Conservation (phyloP, 1,140 invertebrate genomes). For the Coenobita brevimanus region DNA sequence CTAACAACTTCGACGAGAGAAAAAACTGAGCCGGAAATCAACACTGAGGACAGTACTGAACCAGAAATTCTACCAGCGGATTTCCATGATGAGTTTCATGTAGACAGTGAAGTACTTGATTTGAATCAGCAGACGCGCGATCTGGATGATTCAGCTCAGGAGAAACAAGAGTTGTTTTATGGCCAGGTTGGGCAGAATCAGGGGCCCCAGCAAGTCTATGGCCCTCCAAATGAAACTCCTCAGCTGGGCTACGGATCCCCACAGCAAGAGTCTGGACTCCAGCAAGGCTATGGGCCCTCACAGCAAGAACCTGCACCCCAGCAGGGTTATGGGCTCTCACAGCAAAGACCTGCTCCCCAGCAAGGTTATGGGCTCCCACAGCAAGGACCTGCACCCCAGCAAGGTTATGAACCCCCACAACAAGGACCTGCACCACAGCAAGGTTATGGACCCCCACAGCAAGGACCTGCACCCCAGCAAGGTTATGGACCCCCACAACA, state of each 20-base stretch:
- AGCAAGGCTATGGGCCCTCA: not conserved
- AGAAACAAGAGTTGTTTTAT: not conserved
- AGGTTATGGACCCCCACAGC: not conserved
- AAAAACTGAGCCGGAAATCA: too few relatives aligned
- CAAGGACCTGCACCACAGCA: not conserved
- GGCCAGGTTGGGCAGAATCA: not conserved
- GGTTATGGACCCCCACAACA: not conserved
- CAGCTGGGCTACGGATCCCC: not conserved
- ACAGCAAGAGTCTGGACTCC: not conserved
- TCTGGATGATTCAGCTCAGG: not conserved
- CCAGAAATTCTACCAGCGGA: too few relatives aligned
- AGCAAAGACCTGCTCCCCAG: too few relatives aligned
- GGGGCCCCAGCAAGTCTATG: slow-evolving; percentile 14
- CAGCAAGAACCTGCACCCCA: not conserved
- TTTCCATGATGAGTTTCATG: too few relatives aligned
- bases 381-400: not conserved
- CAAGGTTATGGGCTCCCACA: not conserved
- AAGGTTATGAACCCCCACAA: not conserved
- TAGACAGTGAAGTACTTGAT: too few relatives aligned
- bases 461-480: not conserved
- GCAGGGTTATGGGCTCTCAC: not conserved
- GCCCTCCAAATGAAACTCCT: not conserved
- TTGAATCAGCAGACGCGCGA: too few relatives aligned
- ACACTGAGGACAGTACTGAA: too few relatives aligned
- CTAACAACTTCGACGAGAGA: too few relatives aligned